phyloP scores from a whole-genome alignment of 37 sponge, comb jelly and placozoan genomes.

The Theonella swinhoei region DNA sequence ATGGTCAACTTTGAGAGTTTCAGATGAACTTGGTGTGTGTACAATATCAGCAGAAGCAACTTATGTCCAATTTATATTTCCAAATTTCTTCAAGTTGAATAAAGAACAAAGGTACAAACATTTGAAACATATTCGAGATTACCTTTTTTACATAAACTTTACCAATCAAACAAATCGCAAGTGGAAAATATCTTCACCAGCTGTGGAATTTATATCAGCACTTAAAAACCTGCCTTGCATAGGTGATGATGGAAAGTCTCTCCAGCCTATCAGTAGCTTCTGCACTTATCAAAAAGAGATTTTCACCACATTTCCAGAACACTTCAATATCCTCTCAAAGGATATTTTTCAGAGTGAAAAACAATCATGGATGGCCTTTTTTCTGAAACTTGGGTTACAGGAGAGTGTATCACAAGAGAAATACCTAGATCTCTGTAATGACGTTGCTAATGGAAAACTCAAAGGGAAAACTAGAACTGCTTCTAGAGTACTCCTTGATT shows the following conservation, averaged over 20 bases:
- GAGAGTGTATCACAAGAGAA: neutral
- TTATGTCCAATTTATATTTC: constrained; percentile 46
- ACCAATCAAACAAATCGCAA: neutral
- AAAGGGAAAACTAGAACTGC: constrained; percentile 3
- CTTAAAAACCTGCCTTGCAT: constrained; percentile 24
- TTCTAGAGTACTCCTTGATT: constrained; percentile 26
- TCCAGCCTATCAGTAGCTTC: constrained; percentile 25
- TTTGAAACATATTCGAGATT: constrained; percentile 46
- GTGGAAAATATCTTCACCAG: neutral
- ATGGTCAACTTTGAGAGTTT: constrained; percentile 27
- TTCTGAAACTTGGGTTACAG: constrained; percentile 21
- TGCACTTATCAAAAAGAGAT: constrained; percentile 16
- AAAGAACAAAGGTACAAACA: constrained; percentile 44
- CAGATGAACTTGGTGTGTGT: neutral
- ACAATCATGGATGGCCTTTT: constrained; percentile 46
- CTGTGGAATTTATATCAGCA: neutral
- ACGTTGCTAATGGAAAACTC: constrained; percentile 9
- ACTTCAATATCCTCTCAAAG: constrained; percentile 20
- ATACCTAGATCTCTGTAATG: constrained; percentile 10
- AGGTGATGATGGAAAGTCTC: constrained; percentile 5
- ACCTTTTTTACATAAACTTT: neutral
- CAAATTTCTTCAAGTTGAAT: constrained; percentile 22
- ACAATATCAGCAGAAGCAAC: constrained; percentile 17
- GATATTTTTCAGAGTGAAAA: neutral
- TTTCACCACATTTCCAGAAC: constrained; percentile 29